Evolutionary conservation across 2,888 invertebrate genomes (phyloP), one percentile per base, ranked within the genome.

Genomic region (Tinea trinotella): DNA sequence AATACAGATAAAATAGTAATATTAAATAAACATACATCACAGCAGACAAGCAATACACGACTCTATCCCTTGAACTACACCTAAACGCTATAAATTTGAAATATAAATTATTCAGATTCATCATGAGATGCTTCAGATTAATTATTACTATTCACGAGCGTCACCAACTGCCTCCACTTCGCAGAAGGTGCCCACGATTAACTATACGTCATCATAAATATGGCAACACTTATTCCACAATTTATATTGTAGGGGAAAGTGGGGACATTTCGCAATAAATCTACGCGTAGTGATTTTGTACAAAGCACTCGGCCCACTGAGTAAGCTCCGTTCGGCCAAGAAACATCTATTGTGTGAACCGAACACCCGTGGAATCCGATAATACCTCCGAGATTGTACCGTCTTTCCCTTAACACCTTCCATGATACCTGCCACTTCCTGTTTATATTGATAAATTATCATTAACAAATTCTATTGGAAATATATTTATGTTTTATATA

Each of bases 181-280:
- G 61, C 80, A 80, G 78, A 75, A 79, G 81, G 79, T 71, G 67
- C 68, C 71, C 60, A 70, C 76, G 80, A 82, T 82, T 81, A 79
- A 80, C 77, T 74, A 80, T 71, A 81, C 79, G 81, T 83, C 84
- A 82, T 80, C 73, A 79, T 83, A 84, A 85, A 84, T 84, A 84
- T 84, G 82, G 81, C 75, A 81, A 83, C 82, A 84, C 82, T 84
- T 82, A 81, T 82, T 83, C 71, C 68, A 74, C 76, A 72, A 85
- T 84, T 84, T 83, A 82, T 84, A 71, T 68, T 40, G 34, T 12
- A 61, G 72, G 67, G 76, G 76, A 71, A 70, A 72, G 69, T 71
- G 78, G 81, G 75, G 78, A 74, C 74, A 73, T 62, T 71, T 57
- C 64, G 78, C 68, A 75, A 85, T 85, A 85, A 85, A 85, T 85